Base-by-base conservation (phyloP, 2,888 invertebrate species). In the Boloria selene region DNA sequence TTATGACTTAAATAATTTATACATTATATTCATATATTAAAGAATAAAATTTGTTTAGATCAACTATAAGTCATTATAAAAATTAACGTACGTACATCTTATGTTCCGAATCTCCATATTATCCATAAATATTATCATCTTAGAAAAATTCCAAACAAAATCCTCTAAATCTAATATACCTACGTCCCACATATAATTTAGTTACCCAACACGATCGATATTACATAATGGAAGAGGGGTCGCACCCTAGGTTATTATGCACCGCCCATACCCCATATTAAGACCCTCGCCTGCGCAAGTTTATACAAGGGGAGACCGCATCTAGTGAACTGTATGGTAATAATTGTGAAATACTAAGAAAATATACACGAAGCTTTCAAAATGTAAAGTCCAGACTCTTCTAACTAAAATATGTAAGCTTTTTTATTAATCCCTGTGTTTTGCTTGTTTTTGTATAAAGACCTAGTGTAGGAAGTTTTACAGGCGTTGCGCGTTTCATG, bases 161-260 rank as follows among this genome's bases (percentile, higher is more conserved):
- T 10, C 22, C 47, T 13, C n/a, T 26, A 31, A 59, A 59, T 49
- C 16, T 49, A 31, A 59, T 49, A 49, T 49, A 26, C 16, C 45
- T 61, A 38, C 50, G 58, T 42, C 47, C 49, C 31, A 38, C 31
- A 51, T 52, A 61, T 61, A 65, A 59, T 47, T 26, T 50, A 59
- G 31, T 63, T 63, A 63, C 50, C 63, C 26, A 44, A 51, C 31
- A 14, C 47, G 72, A 67, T 72, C 73, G 70, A 72, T 73, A 71
- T 70, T 71, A 73, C 72, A 71, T 73, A 73, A 72, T 68, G 61
- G 61, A 53, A 16, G 38, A 62, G 67, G 73, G 71, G 70, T 67
- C 61, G 66, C 64, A 62, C 71, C 71, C 71, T 61, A 42, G 13
- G 13, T 16, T 18, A 61, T 56, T 38, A 38, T 52, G 65, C 62